These are phyloP conservation scores for Furcifer pardalis DNA, from an alignment of 2,797 vertebrate genomes.

Conservation along the genomic window DNA sequence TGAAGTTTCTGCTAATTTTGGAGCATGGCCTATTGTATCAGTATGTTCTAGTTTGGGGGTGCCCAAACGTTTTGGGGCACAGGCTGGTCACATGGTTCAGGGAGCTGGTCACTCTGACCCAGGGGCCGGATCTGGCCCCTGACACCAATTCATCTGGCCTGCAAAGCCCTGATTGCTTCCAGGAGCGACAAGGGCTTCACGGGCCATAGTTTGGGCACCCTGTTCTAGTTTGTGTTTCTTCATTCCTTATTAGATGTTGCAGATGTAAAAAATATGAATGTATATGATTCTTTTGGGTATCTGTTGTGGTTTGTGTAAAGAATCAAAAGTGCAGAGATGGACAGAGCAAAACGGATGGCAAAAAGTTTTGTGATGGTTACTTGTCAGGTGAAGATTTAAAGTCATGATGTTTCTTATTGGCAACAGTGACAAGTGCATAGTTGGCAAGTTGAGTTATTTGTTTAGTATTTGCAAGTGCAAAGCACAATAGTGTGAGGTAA, in stretches of 20 bases:
- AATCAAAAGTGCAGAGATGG: neutral
- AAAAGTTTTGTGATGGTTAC: conserved; percentile 36
- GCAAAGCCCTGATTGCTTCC: too few relatives aligned
- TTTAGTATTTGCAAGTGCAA: neutral
- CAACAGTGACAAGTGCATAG: neutral
- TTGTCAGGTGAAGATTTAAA: neutral
- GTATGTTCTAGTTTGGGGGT: neutral
- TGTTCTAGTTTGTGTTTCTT: too few relatives aligned
- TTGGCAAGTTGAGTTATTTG: conserved; percentile 11
- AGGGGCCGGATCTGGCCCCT: too few relatives aligned
- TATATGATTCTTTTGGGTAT: neutral
- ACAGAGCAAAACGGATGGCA: neutral
- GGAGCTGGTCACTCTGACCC: too few relatives aligned
- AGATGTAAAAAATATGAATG: too few relatives aligned
- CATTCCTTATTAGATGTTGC: neutral
- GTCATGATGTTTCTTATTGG: neutral
- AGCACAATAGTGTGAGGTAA: neutral
- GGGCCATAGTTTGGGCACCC: too few relatives aligned
- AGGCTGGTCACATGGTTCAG: too few relatives aligned
- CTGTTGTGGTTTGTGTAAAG: neutral
- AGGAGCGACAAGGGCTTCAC: too few relatives aligned
- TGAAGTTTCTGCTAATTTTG: neutral
- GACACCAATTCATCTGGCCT: too few relatives aligned
- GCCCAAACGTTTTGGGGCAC: too few relatives aligned
- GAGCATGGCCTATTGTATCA: neutral